Conservation (phyloP, 2,797 vertebrate genomes). For the Rhinogobio ventralis region DNA sequence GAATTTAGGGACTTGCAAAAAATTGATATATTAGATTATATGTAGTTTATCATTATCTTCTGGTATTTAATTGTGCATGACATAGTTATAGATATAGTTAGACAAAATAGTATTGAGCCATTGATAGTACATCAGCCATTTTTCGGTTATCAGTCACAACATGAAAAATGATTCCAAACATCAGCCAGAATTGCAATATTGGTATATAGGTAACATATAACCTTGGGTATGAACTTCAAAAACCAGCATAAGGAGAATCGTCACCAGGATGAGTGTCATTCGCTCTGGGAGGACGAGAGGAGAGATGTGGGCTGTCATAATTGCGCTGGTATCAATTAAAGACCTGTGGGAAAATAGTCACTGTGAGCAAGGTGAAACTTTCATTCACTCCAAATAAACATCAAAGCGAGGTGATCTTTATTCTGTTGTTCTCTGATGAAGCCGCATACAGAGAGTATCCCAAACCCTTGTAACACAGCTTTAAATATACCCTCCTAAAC, state of each 20-base stretch:
- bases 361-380: conserved; percentile 1
- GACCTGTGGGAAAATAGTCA: conserved; percentile 43
- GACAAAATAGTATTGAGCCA: background rate
- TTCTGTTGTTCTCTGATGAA: background rate
- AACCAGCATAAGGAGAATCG: conserved; percentile 70
- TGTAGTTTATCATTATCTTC: too few species aligned
- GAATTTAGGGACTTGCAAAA: background rate
- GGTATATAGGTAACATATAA: conserved; percentile 43
- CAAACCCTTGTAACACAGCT: background rate
- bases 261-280: conserved; percentile 62
- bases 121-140: background rate
- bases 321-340: conserved; percentile 34
- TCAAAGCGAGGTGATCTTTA: conserved; percentile 15
- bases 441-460: background rate
- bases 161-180: background rate
- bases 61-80: background rate
- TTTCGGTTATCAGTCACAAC: background rate
- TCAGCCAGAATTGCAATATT: background rate
- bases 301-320: conserved; percentile 37
- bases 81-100: background rate
- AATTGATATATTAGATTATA: background rate
- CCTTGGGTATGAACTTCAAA: conserved; percentile 76
- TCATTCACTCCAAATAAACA: background rate
- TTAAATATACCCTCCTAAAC: background rate
- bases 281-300: conserved; percentile 52